phyloP scores from a whole-genome alignment of 2,113 vertebrate genomes.

The Clarias macrocephalus region DNA sequence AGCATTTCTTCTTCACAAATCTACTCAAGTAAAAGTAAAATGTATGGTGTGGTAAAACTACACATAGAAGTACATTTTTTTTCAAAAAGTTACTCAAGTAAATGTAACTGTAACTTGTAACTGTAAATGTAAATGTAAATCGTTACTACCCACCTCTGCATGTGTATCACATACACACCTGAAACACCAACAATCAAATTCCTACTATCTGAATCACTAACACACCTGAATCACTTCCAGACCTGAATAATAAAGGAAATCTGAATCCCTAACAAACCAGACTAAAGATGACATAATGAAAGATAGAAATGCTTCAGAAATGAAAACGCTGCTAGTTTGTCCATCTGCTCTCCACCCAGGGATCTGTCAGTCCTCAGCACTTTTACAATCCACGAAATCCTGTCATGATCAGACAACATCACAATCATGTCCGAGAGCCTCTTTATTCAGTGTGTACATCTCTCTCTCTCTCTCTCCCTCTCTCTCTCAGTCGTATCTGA shows the following conservation, averaged over 20 bases:
- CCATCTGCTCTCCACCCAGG: background rate
- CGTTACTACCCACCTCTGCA: too few relatives aligned
- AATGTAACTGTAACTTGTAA: too few relatives aligned
- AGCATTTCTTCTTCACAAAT: too few relatives aligned
- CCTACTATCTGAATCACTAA: background rate
- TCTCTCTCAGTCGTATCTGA: conserved; percentile 41
- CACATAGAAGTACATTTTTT: too few relatives aligned
- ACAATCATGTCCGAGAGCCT: conserved; percentile 26
- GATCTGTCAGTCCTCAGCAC: background rate
- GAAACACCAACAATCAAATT: background rate
- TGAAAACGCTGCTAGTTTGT: conserved; percentile 1
- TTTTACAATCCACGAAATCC: background rate
- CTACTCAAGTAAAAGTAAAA: too few relatives aligned
- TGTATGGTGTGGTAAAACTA: too few relatives aligned
- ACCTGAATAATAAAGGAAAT: background rate
- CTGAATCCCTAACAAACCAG: background rate
- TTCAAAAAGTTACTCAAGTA: too few relatives aligned
- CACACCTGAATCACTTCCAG: background rate
- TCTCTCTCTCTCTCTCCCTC: conserved; percentile 36
- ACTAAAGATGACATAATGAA: background rate
- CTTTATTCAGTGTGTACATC: conserved; percentile 16
- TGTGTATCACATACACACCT: background rate
- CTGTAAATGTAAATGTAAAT: too few relatives aligned
- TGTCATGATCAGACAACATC: conserved; percentile 27
- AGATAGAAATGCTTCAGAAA: background rate